phyloP scores from a whole-genome alignment of 2,797 vertebrate genomes.

The Myripristis murdjan region DNA sequence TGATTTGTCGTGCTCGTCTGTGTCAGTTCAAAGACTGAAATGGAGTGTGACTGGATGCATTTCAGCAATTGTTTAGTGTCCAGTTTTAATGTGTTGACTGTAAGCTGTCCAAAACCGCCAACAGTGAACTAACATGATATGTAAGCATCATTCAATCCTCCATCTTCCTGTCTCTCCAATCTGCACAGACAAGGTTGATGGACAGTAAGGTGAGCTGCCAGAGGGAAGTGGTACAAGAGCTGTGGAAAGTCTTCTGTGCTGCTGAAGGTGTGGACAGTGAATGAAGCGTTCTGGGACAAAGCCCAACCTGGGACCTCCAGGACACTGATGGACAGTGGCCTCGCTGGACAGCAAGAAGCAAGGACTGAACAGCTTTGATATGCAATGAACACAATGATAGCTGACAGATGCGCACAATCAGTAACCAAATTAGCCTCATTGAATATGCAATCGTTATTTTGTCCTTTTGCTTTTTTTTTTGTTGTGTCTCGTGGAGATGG shows the following conservation, averaged over 20 bases:
- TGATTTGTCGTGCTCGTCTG: too few species aligned
- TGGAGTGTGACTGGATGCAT: too few species aligned
- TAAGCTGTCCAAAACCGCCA: too few species aligned
- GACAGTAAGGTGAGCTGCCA: conserved; percentile 73
- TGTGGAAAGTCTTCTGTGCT: conserved; percentile 30
- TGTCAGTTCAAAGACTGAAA: too few species aligned
- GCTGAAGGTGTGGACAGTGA: conserved; percentile 65
- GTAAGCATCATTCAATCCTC: neutral
- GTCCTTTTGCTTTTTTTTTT: neutral
- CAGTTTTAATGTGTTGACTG: too few species aligned
- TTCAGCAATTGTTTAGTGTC: too few species aligned
- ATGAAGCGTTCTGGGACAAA: conserved; percentile 79
- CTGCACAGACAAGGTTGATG: conserved; percentile 78
- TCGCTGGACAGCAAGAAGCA: conserved; percentile 41
- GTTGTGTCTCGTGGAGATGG: accelerated
- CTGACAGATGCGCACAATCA: conserved; percentile 14
- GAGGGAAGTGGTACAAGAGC: conserved; percentile 6
- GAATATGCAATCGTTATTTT: conserved; percentile 1
- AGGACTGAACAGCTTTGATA: conserved; percentile 6
- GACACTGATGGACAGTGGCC: conserved; percentile 67
- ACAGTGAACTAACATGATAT: too few species aligned
- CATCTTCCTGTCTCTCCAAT: neutral
- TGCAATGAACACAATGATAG: conserved; percentile 33
- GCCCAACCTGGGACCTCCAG: conserved; percentile 69
- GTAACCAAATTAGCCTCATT: conserved; percentile 4